Evolutionary conservation across 2,797 vertebrate species (phyloP).

Genomic region (Vespertilio murinus): DNA sequence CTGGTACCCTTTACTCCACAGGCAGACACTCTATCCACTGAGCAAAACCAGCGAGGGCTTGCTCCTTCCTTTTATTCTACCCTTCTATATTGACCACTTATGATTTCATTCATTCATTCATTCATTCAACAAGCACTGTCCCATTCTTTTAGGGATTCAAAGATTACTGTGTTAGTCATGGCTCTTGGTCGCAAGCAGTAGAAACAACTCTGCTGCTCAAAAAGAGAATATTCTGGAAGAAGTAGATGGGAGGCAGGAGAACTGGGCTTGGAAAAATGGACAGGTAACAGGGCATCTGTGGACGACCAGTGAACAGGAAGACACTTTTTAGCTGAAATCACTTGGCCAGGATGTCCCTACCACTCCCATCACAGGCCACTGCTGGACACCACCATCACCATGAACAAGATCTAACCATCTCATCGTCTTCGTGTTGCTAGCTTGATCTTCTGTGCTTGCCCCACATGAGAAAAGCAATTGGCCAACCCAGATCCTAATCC

Average conservation of each 20-base stretch:
- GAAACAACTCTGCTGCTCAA: neutral
- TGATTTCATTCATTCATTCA: neutral
- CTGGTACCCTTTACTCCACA: too few species aligned
- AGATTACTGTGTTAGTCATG: neutral
- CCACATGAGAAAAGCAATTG: neutral
- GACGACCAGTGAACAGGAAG: neutral
- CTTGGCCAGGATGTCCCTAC: neutral
- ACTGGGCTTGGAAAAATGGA: neutral
- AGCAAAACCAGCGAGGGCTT: neutral
- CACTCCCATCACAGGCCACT: neutral
- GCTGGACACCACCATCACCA: neutral
- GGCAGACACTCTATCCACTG: too few species aligned
- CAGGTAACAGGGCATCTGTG: neutral
- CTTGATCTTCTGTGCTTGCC: neutral
- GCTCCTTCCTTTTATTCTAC: neutral
- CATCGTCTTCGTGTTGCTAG: neutral
- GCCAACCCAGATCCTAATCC: neutral
- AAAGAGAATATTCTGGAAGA: conserved; percentile 28
- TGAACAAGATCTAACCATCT: neutral
- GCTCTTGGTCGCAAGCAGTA: neutral
- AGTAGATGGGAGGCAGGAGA: neutral
- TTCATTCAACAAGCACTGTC: neutral
- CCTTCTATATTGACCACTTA: neutral
- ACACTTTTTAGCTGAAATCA: neutral
- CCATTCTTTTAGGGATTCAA: neutral